These are phyloP conservation scores for Drosophila azteca DNA, from an alignment of 1,140 invertebrate species.

Conservation along the genomic window DNA sequence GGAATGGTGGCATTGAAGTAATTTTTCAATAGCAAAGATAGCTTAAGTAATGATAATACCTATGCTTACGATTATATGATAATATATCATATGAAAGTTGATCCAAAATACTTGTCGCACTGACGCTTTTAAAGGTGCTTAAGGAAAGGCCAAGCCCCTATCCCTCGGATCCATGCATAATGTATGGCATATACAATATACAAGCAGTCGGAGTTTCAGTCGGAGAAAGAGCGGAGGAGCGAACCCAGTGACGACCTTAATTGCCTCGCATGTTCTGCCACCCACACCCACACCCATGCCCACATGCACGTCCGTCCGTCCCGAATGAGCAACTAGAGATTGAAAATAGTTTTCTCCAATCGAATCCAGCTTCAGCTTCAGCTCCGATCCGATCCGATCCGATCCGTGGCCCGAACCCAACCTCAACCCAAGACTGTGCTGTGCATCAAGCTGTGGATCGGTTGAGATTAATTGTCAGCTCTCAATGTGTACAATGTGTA, in stretches of 20 bases:
- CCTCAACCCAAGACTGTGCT: constrained; percentile 5
- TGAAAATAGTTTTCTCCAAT: constrained; percentile 68
- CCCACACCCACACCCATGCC: constrained; percentile 41
- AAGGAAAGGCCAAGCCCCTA: neutral
- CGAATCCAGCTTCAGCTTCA: no score
- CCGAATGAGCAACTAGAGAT: constrained; percentile 13
- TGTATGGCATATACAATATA: constrained; percentile 40
- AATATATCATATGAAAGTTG: neutral
- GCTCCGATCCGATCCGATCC: no score
- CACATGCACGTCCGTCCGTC: constrained; percentile 18
- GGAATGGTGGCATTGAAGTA: no score
- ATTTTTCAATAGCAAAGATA: no score
- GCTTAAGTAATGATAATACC: no score
- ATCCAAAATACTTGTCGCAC: no score
- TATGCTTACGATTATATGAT: no score
- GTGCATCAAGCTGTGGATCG: constrained; percentile 40
- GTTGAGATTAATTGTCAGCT: constrained; percentile 71
- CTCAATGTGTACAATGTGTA: constrained; percentile 21
- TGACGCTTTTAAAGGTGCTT: no score
- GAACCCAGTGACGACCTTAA: constrained; percentile 51
- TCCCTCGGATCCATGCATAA: constrained; percentile 45
- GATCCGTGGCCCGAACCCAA: no score
- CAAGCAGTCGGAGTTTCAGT: constrained; percentile 6
- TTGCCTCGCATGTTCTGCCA: constrained; percentile 69
- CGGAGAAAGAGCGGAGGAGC: constrained; percentile 21